A percentile compares a stretch with the other conserved stretches of the same genome.
These are phyloP conservation scores for Craterocephalus amniculus DNA, from an alignment of 2,797 vertebrate species.

Conservation along the genomic window DNA sequence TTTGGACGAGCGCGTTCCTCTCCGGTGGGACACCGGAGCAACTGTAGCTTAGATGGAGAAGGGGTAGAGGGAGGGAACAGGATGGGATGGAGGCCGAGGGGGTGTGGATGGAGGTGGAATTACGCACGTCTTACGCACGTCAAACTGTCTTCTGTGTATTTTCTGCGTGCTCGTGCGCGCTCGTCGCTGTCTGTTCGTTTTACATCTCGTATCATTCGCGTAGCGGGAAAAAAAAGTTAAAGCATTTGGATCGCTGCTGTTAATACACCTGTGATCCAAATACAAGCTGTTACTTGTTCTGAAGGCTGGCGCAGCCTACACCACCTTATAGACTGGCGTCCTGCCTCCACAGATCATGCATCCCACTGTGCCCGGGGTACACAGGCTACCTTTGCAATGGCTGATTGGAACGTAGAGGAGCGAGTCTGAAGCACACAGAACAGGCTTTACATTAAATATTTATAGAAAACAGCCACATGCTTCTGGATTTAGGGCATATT, in stretches of 20 bases:
- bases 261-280: slow-evolving; percentile 35
- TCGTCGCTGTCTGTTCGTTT: slow-evolving; percentile 37
- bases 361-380: slow-evolving; percentile 44
- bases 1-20: slow-evolving; percentile 52
- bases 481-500: slow-evolving; percentile 53
- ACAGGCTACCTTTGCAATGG: slow-evolving; percentile 13
- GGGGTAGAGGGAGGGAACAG: slow-evolving; percentile 28
- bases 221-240: slow-evolving; percentile 55
- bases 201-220: slow-evolving; percentile 24
- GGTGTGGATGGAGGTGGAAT: slow-evolving; percentile 43
- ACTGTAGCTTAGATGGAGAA: slow-evolving; percentile 63
- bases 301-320: slow-evolving; percentile 18
- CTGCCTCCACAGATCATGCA: slow-evolving; percentile 53
- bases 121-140: slow-evolving; percentile 76
- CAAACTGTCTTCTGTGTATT: slow-evolving; percentile 66
- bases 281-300: slow-evolving; percentile 3
- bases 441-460: slow-evolving; percentile 54
- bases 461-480: slow-evolving; percentile 64
- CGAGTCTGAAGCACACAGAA: slow-evolving; percentile 50
- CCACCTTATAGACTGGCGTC: slow-evolving; percentile 32
- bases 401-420: slow-evolving; percentile 39
- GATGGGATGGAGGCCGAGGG: slow-evolving; percentile 30
- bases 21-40: slow-evolving; percentile 55
- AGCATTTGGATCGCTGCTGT: slow-evolving; percentile 32
- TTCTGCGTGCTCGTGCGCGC: slow-evolving; percentile 58